Percentiles rank a stretch among this genome's conserved stretches.
phyloP scores from a whole-genome alignment of 1,140 invertebrate genomes.

The Drosophila sulfurigaster region DNA sequence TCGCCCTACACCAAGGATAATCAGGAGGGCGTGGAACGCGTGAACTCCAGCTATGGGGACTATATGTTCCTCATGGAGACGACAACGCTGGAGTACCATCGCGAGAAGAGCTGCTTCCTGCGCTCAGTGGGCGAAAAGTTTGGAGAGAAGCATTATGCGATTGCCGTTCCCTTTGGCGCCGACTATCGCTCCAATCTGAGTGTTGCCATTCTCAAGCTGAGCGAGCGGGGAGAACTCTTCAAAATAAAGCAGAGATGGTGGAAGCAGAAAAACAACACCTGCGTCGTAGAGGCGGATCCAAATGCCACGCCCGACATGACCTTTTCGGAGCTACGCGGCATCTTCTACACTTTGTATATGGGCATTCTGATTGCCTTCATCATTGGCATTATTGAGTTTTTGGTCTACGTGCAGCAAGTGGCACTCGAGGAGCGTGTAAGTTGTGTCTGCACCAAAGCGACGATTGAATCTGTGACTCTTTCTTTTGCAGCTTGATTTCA shows the following conservation, averaged over 20 bases:
- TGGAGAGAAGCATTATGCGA: constrained; percentile 92
- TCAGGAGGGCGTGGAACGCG: constrained; percentile 92
- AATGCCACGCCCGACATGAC: constrained; percentile 87
- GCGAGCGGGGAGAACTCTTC: constrained; percentile 90
- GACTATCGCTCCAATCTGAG: constrained; percentile 89
- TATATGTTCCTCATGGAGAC: constrained; percentile 99
- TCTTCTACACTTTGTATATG: constrained; percentile 93
- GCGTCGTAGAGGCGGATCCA: constrained; percentile 56
- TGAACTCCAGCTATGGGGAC: constrained; percentile 90
- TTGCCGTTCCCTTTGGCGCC: constrained; percentile 90
- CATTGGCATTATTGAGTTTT: constrained; percentile 91
- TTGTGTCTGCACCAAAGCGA: background rate
- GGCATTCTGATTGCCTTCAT: constrained; percentile 89
- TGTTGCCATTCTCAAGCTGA: constrained; percentile 90
- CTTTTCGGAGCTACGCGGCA: constrained; percentile 94
- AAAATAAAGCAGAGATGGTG: constrained; percentile 93
- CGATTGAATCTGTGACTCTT: background rate
- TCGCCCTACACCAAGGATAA: constrained; percentile 91
- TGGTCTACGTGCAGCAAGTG: constrained; percentile 92
- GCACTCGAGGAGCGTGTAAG: constrained; percentile 89
- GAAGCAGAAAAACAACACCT: constrained; percentile 86
- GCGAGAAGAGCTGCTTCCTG: constrained; percentile 95
- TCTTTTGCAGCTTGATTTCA: constrained; percentile 85
- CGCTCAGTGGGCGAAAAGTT: constrained; percentile 96
- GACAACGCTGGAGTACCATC: constrained; percentile 94